Evolutionary conservation across 2,797 vertebrate genomes (phyloP), one percentile per base, ranked within the genome.

Genomic region (Anguilla megastoma): DNA sequence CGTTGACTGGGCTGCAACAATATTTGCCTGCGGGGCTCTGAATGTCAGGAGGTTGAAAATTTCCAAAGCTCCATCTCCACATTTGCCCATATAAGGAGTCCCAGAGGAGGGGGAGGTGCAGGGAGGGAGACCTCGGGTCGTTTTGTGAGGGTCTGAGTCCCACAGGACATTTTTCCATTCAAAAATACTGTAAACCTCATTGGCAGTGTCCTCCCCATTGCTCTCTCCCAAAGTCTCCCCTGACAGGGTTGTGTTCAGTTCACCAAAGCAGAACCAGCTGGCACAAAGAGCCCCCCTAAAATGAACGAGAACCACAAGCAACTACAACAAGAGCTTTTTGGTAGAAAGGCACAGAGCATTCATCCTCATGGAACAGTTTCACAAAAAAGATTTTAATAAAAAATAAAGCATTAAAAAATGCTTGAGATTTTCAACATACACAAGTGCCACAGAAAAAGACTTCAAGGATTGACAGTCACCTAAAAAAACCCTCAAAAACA

Each of bases 51-150:
- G 94, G 92, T 91, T 91, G 90, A 92, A 94, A 90, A 90, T 92
- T 94, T 94, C 92, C 90, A 56, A 93, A 91, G 93, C 93, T 93
- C 56, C 93, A 91, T 91, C 91, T 94, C 95, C 87, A 90, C 90
- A 93, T 87, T 89, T 93, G 92, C 89, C 95, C 94, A 94, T 95
- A 96, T 95, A 96, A 93, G 96, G 96, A 89, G 93, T 90, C 90
- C 91, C 80, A 92, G 88, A 80, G 87, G 60, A 92, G 89, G 90
- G 92, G 14, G 88, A 90, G 89, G 90, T 89, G 56, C 87, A 93
- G 90, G 82, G 89, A 91, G 90, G 89, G 89, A 86, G 91, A 90
- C 90, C 91, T 90, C 83, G 88, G 91, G 91, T 91, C 91, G 91
- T 94, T 94, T 87, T 94, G 94, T 94, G 92, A 94, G 93, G 71